phyloP scores from a whole-genome alignment of 1,140 invertebrate genomes.

The Micrasema minimum region DNA sequence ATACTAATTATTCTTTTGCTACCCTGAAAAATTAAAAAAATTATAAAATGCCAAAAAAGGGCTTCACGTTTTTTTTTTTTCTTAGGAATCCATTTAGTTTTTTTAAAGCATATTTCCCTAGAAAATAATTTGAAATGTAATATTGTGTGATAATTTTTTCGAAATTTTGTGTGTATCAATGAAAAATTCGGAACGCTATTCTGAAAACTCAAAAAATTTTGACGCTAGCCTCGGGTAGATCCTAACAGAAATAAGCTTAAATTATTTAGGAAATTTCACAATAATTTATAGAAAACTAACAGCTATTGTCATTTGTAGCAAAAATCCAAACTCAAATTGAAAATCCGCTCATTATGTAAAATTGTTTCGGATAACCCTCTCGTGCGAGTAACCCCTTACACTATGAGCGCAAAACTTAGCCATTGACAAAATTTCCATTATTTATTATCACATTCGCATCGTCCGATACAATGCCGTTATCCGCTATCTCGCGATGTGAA shows the following conservation, averaged over 20 bases:
- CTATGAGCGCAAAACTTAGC: constrained; percentile 31
- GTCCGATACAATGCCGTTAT: constrained; percentile 47
- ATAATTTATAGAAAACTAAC: no score
- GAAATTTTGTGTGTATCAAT: no score
- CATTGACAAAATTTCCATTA: constrained; percentile 45
- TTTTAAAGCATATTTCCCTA: no score
- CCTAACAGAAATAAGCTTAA: no score
- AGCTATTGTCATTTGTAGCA: no score
- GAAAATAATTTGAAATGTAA: no score
- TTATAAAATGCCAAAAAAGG: background rate
- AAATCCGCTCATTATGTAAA: background rate
- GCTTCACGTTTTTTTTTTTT: background rate
- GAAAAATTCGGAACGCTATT: no score
- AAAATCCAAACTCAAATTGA: background rate
- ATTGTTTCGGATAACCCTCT: constrained; percentile 9
- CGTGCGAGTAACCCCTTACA: constrained; percentile 1
- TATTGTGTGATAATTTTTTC: no score
- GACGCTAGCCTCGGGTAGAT: no score
- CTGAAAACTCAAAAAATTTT: no score
- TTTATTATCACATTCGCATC: constrained; percentile 47
- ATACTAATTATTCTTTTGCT: background rate
- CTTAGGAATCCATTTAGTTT: no score
- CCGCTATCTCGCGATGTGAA: constrained; percentile 44
- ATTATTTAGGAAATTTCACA: no score
- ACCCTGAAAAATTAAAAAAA: background rate